Percentiles rank a stretch among this genome's conserved stretches.
These are phyloP conservation scores for Cybosia mesomella DNA, from an alignment of 2,888 invertebrate species.

Conservation along the genomic window DNA sequence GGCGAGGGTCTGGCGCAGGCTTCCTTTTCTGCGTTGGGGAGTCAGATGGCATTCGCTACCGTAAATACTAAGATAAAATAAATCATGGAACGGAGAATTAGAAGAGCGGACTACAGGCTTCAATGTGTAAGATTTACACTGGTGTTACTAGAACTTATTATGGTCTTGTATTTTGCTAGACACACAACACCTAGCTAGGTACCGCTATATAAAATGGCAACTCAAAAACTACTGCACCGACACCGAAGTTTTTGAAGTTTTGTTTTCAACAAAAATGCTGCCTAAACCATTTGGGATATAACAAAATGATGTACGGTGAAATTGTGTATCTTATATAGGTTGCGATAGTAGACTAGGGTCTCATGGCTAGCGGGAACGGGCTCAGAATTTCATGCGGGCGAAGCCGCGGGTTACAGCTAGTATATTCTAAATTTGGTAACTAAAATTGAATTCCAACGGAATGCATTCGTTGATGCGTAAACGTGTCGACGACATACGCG, in stretches of 20 bases:
- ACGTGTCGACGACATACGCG: constrained; percentile 53
- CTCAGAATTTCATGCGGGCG: too few relatives aligned
- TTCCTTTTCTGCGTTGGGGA: background rate
- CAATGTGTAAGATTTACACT: background rate
- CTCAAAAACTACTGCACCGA: too few relatives aligned
- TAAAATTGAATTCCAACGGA: constrained; percentile 46
- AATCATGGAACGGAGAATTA: background rate
- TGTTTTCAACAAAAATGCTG: too few relatives aligned
- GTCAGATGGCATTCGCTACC: background rate
- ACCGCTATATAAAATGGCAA: background rate
- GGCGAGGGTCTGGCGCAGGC: background rate
- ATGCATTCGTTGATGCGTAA: constrained; percentile 52
- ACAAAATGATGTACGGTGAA: too few relatives aligned
- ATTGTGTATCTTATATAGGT: too few relatives aligned
- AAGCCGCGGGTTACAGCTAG: too few relatives aligned
- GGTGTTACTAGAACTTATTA: background rate
- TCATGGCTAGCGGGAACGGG: too few relatives aligned
- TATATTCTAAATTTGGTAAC: constrained; percentile 38
- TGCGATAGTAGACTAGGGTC: too few relatives aligned
- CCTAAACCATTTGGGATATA: too few relatives aligned
- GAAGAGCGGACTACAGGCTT: background rate
- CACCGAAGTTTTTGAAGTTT: too few relatives aligned
- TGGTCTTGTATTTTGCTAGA: background rate
- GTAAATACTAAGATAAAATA: background rate
- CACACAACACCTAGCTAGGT: background rate